Conservation (phyloP, 2,113 vertebrate genomes). For the human region DNA sequence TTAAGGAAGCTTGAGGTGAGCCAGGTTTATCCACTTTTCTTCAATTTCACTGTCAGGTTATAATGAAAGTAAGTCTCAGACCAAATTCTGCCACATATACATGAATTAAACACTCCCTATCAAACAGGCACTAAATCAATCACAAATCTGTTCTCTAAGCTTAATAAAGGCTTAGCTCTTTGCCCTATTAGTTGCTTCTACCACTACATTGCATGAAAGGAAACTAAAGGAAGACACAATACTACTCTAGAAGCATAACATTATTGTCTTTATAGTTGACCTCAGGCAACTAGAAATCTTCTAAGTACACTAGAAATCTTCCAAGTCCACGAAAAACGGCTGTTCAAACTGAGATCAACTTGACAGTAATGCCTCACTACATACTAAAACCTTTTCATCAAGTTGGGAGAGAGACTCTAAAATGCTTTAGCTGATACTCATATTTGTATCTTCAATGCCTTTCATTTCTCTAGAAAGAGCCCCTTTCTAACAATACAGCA, state of each 20-base stretch:
- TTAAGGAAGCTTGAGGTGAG: slow-evolving; percentile 4
- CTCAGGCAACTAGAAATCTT: not conserved
- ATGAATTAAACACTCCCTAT: slow-evolving; percentile 16
- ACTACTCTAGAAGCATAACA: not conserved
- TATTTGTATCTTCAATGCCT: not conserved
- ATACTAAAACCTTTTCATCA: slow-evolving; percentile 13
- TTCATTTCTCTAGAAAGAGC: slow-evolving; percentile 29
- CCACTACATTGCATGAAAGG: not conserved
- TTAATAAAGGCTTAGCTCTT: not conserved
- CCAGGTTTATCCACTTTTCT: not conserved
- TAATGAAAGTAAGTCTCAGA: slow-evolving; percentile 39
- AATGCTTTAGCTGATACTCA: not conserved
- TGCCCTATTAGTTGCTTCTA: not conserved
- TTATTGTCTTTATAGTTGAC: not conserved
- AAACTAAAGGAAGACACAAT: not conserved
- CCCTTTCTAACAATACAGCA: slow-evolving; percentile 1
- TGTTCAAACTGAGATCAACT: not conserved
- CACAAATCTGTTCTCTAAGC: not conserved
- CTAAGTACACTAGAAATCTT: not conserved
- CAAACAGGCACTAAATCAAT: not conserved
- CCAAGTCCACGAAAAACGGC: not conserved
- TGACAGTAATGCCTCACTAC: not conserved
- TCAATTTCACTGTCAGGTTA: not conserved
- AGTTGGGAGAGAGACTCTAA: not conserved
- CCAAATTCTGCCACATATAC: not conserved